These are phyloP conservation scores for Geophilus truncorum DNA, from an alignment of 2,888 invertebrate species.

Conservation along the genomic window DNA sequence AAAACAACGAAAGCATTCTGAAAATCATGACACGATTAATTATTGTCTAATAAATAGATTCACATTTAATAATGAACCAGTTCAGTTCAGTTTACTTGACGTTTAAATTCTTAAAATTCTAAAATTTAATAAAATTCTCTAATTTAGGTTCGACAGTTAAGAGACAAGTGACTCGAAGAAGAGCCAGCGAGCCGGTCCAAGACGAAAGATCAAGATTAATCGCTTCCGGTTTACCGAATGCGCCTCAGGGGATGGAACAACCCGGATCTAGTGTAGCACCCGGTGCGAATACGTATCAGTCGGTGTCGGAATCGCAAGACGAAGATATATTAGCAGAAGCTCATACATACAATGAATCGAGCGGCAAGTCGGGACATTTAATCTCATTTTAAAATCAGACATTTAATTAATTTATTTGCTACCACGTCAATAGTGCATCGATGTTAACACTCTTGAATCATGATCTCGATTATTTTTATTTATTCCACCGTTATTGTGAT, in stretches of 20 bases:
- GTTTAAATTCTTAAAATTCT: background rate
- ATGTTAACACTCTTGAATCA: background rate
- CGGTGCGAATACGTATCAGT: background rate
- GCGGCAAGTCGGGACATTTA: background rate
- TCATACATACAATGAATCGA: background rate
- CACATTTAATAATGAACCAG: too few relatives aligned
- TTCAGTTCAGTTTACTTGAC: background rate
- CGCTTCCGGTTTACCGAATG: background rate
- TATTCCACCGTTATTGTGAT: slow-evolving; percentile 34
- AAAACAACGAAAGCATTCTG: too few relatives aligned
- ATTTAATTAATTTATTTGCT: background rate
- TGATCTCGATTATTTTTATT: background rate
- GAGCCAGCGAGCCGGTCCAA: background rate
- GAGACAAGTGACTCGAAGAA: slow-evolving; percentile 23
- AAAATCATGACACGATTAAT: too few relatives aligned
- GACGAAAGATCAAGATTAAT: slow-evolving; percentile 11
- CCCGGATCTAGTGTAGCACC: background rate
- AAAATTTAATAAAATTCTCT: background rate
- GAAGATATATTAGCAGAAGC: background rate
- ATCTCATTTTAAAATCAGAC: background rate
- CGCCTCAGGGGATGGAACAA: background rate
- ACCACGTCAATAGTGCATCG: too few relatives aligned
- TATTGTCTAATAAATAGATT: too few relatives aligned
- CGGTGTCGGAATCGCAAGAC: background rate
- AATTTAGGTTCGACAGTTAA: slow-evolving; percentile 30